These are phyloP conservation scores for Dicentrarchus labrax DNA, from an alignment of 2,113 vertebrate species.

Conservation along the genomic window DNA sequence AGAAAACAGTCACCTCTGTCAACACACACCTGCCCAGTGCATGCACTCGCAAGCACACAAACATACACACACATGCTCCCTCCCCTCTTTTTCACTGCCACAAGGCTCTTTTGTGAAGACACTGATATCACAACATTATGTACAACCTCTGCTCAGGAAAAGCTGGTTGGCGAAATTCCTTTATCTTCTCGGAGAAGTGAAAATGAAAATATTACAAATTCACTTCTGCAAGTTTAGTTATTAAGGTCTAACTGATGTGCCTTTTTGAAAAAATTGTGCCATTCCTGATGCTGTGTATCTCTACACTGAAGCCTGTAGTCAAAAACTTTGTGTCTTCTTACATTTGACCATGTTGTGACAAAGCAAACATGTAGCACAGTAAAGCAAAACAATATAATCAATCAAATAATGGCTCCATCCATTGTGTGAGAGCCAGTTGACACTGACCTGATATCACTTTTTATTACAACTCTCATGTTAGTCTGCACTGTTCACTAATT, in stretches of 20 bases:
- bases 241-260: constrained; percentile 28
- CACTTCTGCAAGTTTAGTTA: constrained; percentile 26
- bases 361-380: not conserved
- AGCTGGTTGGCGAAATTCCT: constrained; percentile 7
- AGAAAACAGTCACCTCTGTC: constrained; percentile 78
- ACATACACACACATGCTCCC: not conserved
- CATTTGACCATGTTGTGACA: not conserved
- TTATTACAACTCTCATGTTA: not conserved
- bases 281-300: not conserved
- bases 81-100: constrained; percentile 16
- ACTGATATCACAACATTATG: constrained; percentile 45
- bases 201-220: constrained; percentile 37
- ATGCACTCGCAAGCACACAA: constrained; percentile 10
- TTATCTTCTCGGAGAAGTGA: constrained; percentile 9
- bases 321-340: not conserved
- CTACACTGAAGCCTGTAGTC: not conserved
- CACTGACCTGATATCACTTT: not conserved
- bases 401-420: not conserved
- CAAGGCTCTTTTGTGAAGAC: constrained; percentile 22
- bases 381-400: not conserved
- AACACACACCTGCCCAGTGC: constrained; percentile 68
- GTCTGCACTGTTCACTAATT: not conserved
- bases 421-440: not conserved
- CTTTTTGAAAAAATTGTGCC: constrained; percentile 26
- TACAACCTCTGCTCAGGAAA: constrained; percentile 43